Base-by-base conservation (phyloP, 2,888 invertebrate species). In the Cyaniris semiargus region DNA sequence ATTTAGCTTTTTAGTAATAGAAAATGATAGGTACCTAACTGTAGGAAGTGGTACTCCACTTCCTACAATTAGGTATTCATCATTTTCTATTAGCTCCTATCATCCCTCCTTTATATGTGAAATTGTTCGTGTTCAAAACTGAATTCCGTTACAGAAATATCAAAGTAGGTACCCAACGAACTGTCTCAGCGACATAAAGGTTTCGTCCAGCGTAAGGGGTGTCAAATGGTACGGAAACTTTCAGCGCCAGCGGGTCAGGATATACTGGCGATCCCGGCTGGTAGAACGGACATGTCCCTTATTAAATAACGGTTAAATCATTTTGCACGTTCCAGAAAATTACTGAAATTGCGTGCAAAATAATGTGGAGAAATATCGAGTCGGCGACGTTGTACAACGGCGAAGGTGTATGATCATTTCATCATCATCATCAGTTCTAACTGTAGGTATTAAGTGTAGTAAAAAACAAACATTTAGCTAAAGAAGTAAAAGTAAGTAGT, bases 281-380 rank as follows among this genome's bases (percentile, higher is more conserved):
- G 66, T 66, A 66, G 21, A 21, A 31, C 53, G 27, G 23, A 74
- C 74, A 48, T 74, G 72, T 72, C 38, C 44, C 44, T 74, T 74
- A 48, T 74, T 48, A 48, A 74, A 53, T 74, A 48, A 48, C 48
- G 15, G 48, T 44, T 48, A 71, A 71, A 34, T 21, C 53, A 72
- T 77, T 77, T 77, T 34, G 58, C 76, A 77, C 76, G 76, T 77
- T 38, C 72, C 21, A 77, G 31, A 72, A 71, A 58, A 72, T 72
- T 56, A 72, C 72, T 21, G 18, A 31, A 72, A 71, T 56, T 77
- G 58, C 76, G 56, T 58, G 72, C 8, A 66, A 76, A 71, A 77
- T 76, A 70, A 56, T 48, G 23, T 72, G 8, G 34, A 38, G 38
- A 34, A 71, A 38, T 71, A 38, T 38, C 10, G 3, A 34, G 71